Percentiles rank a stretch among this genome's conserved stretches.
phyloP scores from a whole-genome alignment of 2,888 invertebrate genomes.

The Keiferia lycopersicella region DNA sequence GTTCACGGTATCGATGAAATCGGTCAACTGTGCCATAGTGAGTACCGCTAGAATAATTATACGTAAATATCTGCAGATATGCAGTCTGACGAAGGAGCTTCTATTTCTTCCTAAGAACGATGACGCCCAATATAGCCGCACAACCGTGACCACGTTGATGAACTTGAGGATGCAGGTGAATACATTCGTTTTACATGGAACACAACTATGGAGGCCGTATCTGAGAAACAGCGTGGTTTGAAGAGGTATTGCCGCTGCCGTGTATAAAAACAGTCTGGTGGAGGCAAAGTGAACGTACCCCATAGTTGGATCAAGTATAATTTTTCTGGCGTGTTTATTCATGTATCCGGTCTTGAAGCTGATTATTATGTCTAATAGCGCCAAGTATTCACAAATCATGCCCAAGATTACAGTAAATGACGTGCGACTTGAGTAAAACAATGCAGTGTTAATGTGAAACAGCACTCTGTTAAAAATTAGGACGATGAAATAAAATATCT shows the following conservation, averaged over 20 bases:
- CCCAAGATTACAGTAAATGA: slow-evolving; percentile 33
- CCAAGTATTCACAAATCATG: slow-evolving; percentile 35
- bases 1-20: slow-evolving; percentile 35
- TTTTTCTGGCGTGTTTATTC: slow-evolving; percentile 33
- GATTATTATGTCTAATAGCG: slow-evolving; percentile 40
- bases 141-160: slow-evolving; percentile 35
- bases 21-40: slow-evolving; percentile 39
- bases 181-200: slow-evolving; percentile 38
- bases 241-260: slow-evolving; percentile 40
- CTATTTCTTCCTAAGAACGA: slow-evolving; percentile 35
- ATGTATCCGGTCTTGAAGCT: slow-evolving; percentile 42
- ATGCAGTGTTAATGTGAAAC: slow-evolving; percentile 39
- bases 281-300: not conserved
- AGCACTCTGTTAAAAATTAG: slow-evolving; percentile 35
- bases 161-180: slow-evolving; percentile 38
- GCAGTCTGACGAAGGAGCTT: slow-evolving; percentile 27
- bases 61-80: slow-evolving; percentile 39
- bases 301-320: slow-evolving; percentile 33
- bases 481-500: slow-evolving; percentile 35
- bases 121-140: slow-evolving; percentile 41
- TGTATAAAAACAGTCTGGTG: not conserved
- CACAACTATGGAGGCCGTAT: slow-evolving; percentile 37
- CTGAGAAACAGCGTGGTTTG: slow-evolving; percentile 42
- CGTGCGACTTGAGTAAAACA: slow-evolving; percentile 31
- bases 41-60: slow-evolving; percentile 39